Evolutionary conservation across 2,113 vertebrate species (phyloP).

Genomic region (Gavia stellata): DNA sequence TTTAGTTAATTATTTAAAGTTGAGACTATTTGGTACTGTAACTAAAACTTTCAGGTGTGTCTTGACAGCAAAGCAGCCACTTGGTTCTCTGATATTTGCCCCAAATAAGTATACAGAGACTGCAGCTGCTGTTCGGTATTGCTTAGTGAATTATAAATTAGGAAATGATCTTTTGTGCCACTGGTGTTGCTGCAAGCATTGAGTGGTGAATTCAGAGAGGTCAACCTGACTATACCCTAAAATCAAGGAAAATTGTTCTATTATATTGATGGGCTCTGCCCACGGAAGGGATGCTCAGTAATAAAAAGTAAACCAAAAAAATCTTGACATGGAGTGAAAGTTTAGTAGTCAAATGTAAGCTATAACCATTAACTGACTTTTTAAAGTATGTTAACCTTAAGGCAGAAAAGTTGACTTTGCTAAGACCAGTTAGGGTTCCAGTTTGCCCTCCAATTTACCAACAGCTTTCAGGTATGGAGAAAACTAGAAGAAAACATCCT

Average conservation of each 20-base stretch:
- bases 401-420: background rate
- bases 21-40: background rate
- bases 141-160: constrained; percentile 41
- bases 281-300: background rate
- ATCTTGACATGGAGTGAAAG: background rate
- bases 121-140: constrained; percentile 3
- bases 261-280: background rate
- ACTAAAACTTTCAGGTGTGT: background rate
- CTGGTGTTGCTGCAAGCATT: background rate
- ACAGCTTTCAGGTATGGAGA: background rate
- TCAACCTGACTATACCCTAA: background rate
- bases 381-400: background rate
- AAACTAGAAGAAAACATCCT: background rate
- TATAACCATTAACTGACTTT: background rate
- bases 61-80: background rate
- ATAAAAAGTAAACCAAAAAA: background rate
- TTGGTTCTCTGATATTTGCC: constrained; percentile 48
- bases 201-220: background rate
- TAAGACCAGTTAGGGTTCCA: background rate
- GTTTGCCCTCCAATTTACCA: background rate
- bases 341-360: background rate
- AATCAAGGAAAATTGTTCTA: background rate
- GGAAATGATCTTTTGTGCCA: constrained; percentile 29
- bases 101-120: constrained; percentile 10
- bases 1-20: background rate